These are phyloP conservation scores for Cephus runcator DNA, from an alignment of 2,888 invertebrate species.

Conservation along the genomic window DNA sequence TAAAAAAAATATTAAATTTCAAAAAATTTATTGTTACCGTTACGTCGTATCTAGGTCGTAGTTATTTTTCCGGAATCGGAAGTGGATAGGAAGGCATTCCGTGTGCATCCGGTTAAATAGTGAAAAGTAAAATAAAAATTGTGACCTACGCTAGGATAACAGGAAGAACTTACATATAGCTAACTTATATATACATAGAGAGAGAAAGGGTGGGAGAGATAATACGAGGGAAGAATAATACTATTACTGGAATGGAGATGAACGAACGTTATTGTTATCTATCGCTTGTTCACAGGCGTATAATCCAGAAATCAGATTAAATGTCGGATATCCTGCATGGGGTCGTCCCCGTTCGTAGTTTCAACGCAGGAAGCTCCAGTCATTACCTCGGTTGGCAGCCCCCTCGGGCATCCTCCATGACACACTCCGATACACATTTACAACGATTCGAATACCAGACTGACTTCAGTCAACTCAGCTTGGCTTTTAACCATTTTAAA, in stretches of 20 bases:
- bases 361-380: conserved; percentile 61
- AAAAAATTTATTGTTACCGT: background rate
- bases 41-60: background rate
- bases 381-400: conserved; percentile 57
- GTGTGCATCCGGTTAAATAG: conserved; percentile 18
- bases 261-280: conserved; percentile 45
- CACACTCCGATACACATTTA: conserved; percentile 59
- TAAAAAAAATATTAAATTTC: background rate
- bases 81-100: conserved; percentile 12
- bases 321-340: conserved; percentile 64
- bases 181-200: background rate
- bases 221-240: conserved; percentile 17
- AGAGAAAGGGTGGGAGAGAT: conserved; percentile 1
- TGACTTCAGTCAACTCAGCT: background rate
- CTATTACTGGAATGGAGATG: conserved; percentile 16
- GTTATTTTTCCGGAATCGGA: conserved; percentile 22
- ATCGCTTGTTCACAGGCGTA: conserved; percentile 42
- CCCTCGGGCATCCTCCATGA: conserved; percentile 57
- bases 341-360: conserved; percentile 42
- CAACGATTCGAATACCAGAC: conserved; percentile 24
- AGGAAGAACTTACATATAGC: too few species aligned
- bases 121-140: background rate
- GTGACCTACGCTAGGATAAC: too few species aligned
- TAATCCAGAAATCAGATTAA: conserved; percentile 66
- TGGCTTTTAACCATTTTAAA: background rate